These are phyloP conservation scores for Sarcophaga subvicina DNA, from an alignment of 2,888 invertebrate genomes.

Conservation along the genomic window DNA sequence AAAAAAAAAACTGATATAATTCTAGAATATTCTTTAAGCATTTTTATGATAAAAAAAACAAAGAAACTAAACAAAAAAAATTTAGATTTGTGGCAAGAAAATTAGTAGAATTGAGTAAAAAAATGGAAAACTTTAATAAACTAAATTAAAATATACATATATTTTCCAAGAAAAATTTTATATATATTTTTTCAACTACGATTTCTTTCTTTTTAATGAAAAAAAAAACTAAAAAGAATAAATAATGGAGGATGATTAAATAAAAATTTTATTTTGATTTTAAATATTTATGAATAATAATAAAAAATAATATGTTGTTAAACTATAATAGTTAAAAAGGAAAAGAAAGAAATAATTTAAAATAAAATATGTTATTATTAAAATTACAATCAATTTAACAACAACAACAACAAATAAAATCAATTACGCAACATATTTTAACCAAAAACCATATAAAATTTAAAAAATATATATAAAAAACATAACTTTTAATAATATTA, in stretches of 20 bases:
- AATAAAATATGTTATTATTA: slow-evolving; percentile 16
- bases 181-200: background rate
- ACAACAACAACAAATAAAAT: slow-evolving; percentile 36
- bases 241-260: too few relatives aligned
- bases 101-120: slow-evolving; percentile 30
- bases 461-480: slow-evolving; percentile 17
- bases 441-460: slow-evolving; percentile 17
- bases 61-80: slow-evolving; percentile 9
- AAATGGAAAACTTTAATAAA: background rate
- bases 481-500: slow-evolving; percentile 37
- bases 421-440: slow-evolving; percentile 60
- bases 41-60: slow-evolving; percentile 44
- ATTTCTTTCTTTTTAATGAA: background rate
- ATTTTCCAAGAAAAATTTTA: slow-evolving; percentile 23
- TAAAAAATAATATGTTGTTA: slow-evolving; percentile 39
- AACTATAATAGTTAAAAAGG: slow-evolving; percentile 41
- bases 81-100: slow-evolving; percentile 57
- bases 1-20: slow-evolving; percentile 38
- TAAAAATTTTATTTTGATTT: slow-evolving; percentile 25
- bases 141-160: slow-evolving; percentile 23
- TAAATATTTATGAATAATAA: slow-evolving; percentile 26
- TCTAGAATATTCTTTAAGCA: slow-evolving; percentile 50
- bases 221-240: background rate
- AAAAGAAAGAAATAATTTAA: slow-evolving; percentile 4
- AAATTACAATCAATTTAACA: slow-evolving; percentile 55